Evolutionary conservation across 2,888 invertebrate genomes (phyloP), one percentile per base, ranked within the genome.

Genomic region (Candidula unifasciata): DNA sequence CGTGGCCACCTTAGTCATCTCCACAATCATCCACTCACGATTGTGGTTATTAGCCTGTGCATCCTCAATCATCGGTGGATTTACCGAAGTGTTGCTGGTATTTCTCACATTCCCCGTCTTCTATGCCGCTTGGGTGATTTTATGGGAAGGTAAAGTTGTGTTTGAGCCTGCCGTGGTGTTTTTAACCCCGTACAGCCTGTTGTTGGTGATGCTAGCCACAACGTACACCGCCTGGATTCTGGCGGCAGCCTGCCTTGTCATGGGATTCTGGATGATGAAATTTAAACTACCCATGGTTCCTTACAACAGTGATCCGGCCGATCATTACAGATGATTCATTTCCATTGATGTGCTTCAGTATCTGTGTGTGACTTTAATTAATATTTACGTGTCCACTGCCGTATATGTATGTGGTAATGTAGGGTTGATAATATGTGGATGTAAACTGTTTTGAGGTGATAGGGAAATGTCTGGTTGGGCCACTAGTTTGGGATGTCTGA

Each of bases 121-220:
- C 87, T 88, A 88, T 66, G 87, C 89, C 10, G 86, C 91, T 13
- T 90, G 89, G 89, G 89, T 89, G 10, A 87, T 91, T n/a, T 80
- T 91, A 71, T 92, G 91, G 91, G 80, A 86, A 37, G 88, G 89
- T 3, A 16, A 84, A 52, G 80, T 89, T 16, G 78, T 90, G 68
- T 88, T 89, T 2, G 92, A 92, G 80, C 87, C 90, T 60, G 84
- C 88, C 33, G 91, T 91, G 8, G 90, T 92, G 80, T 92, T 92
- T 84, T 82, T 89, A 10, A 85, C 90, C 66, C 92, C 92, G 10
- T 68, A 91, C 64, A 89, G 90, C 84, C 86, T 87, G 10, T 85
- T 90, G 74, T 87, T 90, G 79, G 71, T 90, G 37, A 83, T 91
- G 64, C 87, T 90, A 57, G 89, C 89, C 2, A 89, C 89, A 60